Evolutionary conservation across 2,888 invertebrate genomes (phyloP).

Genomic region (Brassicogethes aeneus): DNA sequence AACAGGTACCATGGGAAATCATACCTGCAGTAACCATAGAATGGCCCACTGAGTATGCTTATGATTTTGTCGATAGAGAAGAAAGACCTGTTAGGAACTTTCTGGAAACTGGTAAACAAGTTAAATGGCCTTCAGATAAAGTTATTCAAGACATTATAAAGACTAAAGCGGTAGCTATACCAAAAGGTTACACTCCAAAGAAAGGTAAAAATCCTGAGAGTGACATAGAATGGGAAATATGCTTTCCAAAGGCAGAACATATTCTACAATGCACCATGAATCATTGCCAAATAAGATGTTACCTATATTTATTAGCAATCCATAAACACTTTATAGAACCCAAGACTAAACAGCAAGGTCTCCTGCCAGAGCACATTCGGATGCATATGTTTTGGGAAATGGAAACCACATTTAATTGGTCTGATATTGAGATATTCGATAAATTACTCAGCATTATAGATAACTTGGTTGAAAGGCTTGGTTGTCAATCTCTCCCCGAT

Average conservation of each 20-base stretch:
- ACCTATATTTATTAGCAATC: slow-evolving; percentile 58
- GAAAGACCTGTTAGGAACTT: slow-evolving; percentile 45
- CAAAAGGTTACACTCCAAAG: slow-evolving; percentile 59
- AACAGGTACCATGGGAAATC: slow-evolving; percentile 49
- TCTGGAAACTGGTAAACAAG: neutral
- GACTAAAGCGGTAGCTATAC: slow-evolving; percentile 61
- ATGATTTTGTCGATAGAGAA: slow-evolving; percentile 56
- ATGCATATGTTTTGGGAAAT: slow-evolving; percentile 71
- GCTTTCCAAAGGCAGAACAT: slow-evolving; percentile 68
- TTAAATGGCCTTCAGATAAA: slow-evolving; percentile 61
- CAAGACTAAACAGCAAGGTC: slow-evolving; percentile 51
- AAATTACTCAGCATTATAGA: slow-evolving; percentile 54
- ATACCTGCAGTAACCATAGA: slow-evolving; percentile 60
- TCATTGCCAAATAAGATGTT: slow-evolving; percentile 62
- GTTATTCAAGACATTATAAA: slow-evolving; percentile 58
- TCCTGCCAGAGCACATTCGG: slow-evolving; percentile 63
- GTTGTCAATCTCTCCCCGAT: slow-evolving; percentile 54
- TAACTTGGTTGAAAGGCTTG: slow-evolving; percentile 53
- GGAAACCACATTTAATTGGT: slow-evolving; percentile 51
- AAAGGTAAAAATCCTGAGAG: slow-evolving; percentile 45
- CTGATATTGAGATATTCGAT: no score
- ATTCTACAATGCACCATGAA: slow-evolving; percentile 64
- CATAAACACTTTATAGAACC: slow-evolving; percentile 66
- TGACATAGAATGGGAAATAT: slow-evolving; percentile 68
- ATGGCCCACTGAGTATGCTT: slow-evolving; percentile 65